A percentile compares a stretch with the other conserved stretches of the same genome.
phyloP scores from a whole-genome alignment of 2,113 vertebrate species.

The Vulpes ferrilata region DNA sequence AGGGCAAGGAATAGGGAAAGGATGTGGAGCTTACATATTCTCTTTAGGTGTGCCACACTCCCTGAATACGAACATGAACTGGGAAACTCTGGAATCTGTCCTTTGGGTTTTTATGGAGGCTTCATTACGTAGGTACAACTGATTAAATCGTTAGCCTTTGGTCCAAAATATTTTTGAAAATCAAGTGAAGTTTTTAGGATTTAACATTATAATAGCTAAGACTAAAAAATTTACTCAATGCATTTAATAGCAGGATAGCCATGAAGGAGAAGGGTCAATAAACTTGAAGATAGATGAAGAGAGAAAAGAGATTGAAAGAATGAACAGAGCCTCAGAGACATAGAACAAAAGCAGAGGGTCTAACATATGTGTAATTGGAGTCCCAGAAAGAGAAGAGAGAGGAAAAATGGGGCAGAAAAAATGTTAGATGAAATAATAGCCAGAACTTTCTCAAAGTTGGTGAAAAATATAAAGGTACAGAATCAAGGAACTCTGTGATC shows the following conservation, averaged over 20 bases:
- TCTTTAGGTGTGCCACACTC: not conserved
- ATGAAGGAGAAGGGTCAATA: not conserved
- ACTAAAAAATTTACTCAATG: not conserved
- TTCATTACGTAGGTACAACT: not conserved
- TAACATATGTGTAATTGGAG: not conserved
- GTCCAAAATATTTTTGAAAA: not conserved
- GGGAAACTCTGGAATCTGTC: not conserved
- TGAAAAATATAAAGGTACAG: not conserved
- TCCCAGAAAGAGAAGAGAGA: not conserved
- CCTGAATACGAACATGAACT: not conserved
- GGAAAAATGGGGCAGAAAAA: not conserved
- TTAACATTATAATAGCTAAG: constrained; percentile 2
- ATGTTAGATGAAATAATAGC: not conserved
- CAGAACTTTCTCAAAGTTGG: not conserved
- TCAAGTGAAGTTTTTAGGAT: constrained; percentile 23
- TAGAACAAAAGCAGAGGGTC: not conserved
- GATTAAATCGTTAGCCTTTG: not conserved
- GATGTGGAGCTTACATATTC: not conserved
- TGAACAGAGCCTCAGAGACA: not conserved
- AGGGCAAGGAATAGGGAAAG: not conserved
- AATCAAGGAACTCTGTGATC: not conserved
- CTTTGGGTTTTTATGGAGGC: not conserved
- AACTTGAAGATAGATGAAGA: constrained; percentile 9
- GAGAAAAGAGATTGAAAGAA: not conserved
- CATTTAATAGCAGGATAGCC: not conserved